Percentiles rank a stretch among this genome's conserved stretches.
Conservation (phyloP, 2,113 vertebrate species). For the Vicugna pacos region DNA sequence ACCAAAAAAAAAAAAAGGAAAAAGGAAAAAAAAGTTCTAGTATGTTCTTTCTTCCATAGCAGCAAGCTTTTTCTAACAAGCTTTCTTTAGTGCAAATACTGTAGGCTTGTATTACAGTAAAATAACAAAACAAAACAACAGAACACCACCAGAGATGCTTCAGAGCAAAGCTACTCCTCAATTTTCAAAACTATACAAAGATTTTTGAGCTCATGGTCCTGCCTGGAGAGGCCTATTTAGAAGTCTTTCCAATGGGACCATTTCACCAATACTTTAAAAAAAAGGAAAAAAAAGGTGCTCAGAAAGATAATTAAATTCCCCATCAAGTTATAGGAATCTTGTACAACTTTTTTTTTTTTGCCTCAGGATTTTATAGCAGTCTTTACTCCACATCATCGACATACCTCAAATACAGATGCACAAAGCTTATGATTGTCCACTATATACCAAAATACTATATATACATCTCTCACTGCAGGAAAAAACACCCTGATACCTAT, state of each 20-base stretch:
- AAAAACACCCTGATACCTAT: slow-evolving; percentile 86
- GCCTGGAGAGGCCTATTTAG: slow-evolving; percentile 76
- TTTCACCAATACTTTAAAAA: slow-evolving; percentile 46
- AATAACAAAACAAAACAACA: slow-evolving; percentile 77
- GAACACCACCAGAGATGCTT: slow-evolving; percentile 81
- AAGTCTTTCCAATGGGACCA: slow-evolving; percentile 66
- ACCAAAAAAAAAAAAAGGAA: slow-evolving; percentile 73
- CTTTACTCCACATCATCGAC: slow-evolving; percentile 81
- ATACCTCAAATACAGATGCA: slow-evolving; percentile 86
- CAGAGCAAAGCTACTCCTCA: slow-evolving; percentile 76
- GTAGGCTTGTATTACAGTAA: slow-evolving; percentile 88
- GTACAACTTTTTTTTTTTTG: slow-evolving; percentile 54
- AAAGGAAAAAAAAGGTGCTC: slow-evolving; percentile 25
- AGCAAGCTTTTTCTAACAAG: slow-evolving; percentile 90
- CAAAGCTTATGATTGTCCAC: slow-evolving; percentile 85
- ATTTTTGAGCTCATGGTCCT: slow-evolving; percentile 67
- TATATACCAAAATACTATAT: slow-evolving; percentile 85
- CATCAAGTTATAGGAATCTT: slow-evolving; percentile 43
- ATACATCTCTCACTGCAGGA: slow-evolving; percentile 86
- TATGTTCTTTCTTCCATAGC: slow-evolving; percentile 88
- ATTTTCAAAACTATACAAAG: slow-evolving; percentile 78
- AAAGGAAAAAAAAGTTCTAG: slow-evolving; percentile 76
- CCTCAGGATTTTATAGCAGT: slow-evolving; percentile 80
- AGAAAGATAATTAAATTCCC: slow-evolving; percentile 73
- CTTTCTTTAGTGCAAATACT: slow-evolving; percentile 91